A percentile compares a stretch with the other conserved stretches of the same genome.
Conservation (phyloP, 2,888 invertebrate species). For the Rhingia campestris region DNA sequence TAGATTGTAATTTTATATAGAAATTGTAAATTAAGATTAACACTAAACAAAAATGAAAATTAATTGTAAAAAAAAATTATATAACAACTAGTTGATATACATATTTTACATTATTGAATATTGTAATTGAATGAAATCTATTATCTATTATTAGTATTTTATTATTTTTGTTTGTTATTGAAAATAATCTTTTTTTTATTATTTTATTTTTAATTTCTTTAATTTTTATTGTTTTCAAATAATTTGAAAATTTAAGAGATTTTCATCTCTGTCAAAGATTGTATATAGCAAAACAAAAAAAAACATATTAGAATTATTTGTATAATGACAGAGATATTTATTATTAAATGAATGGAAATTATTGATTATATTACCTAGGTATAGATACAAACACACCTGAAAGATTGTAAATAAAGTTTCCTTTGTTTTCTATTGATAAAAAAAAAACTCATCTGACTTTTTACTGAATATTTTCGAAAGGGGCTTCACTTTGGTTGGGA, state of each 20-base stretch:
- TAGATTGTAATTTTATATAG: constrained; percentile 30
- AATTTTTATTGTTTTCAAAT: neutral
- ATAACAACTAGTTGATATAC: neutral
- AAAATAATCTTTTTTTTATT: constrained; percentile 44
- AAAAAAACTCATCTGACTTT: constrained; percentile 30
- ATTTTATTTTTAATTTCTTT: neutral
- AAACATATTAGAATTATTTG: constrained; percentile 26
- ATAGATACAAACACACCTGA: constrained; percentile 13
- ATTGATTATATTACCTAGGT: constrained; percentile 8
- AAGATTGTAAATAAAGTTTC: constrained; percentile 70
- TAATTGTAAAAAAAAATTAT: neutral
- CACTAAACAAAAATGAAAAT: neutral
- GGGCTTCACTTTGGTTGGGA: neutral
- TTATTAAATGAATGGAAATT: constrained; percentile 33
- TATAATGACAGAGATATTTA: constrained; percentile 61
- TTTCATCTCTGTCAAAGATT: constrained; percentile 55
- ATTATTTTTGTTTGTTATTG: neutral
- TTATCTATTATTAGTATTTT: constrained; percentile 8
- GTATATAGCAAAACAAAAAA: constrained; percentile 38
- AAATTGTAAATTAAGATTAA: constrained; percentile 16
- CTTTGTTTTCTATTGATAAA: constrained; percentile 69
- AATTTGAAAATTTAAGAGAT: neutral
- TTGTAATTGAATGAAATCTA: constrained; percentile 12
- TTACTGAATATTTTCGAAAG: neutral
- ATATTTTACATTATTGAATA: constrained; percentile 25